Evolutionary conservation across 2,113 vertebrate species (phyloP), one percentile per base, ranked within the genome.

Genomic region (Nyctereutes procyonoides): DNA sequence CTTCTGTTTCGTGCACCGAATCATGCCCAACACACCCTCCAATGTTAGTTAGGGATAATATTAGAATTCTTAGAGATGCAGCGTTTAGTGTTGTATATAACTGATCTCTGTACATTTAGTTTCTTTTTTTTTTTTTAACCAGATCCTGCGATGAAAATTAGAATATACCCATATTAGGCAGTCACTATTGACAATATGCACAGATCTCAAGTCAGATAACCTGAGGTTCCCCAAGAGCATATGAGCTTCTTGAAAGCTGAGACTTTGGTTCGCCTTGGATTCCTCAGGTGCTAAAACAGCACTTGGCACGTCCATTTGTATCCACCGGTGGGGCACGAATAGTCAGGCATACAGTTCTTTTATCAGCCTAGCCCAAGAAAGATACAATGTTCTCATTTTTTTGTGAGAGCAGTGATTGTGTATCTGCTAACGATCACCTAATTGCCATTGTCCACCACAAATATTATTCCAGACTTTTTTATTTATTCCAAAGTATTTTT

Each of bases 81-180:
- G 35, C 35, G 38, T 81, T 92, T 84, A 16, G 69, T 43, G 65
- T 17, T 85, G 3, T 55, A 67, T 94, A 88, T 62, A 87, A 48
- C 13, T 1, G 7, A 92, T 73, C 19, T 20, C 7, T 77, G 0
- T 56, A 26, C 60, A 35, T 74, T 92, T 62, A 74, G 12, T 80
- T 85, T 81, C n/a, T 93, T 14, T 89, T 81, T 60, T 77, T 96
- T 60, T 89, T 81, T 60, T 77, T 96, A 53, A 60, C 7, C 51
- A 86, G 67, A 74, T 62, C 62, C 35, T 62, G 20, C 73, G 80
- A 65, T 65, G 28, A 58, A 20, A 84, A 65, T 71, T 91, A 88
- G 19, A 43, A 55, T 43, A 91, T 38, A 48, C 9, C 19, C 58
- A 53, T 35, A 28, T 13, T 43, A 84, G 35, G 22, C 8, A 8